These are phyloP conservation scores for Heteronetta atricapilla DNA, from an alignment of 2,113 vertebrate species.

Conservation along the genomic window DNA sequence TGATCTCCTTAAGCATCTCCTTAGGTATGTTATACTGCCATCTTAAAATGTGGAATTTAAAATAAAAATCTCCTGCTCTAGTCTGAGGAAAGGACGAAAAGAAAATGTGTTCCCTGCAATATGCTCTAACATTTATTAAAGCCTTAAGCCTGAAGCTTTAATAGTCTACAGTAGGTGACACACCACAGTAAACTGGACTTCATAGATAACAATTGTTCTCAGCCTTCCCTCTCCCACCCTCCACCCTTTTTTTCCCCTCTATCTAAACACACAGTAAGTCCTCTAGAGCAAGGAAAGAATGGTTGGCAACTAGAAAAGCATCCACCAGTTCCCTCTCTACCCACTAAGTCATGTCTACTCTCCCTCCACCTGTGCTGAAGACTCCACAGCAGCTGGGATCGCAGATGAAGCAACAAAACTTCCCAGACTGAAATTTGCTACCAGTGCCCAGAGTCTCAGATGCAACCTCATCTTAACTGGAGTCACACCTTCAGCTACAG, in stretches of 20 bases:
- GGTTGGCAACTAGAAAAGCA: background rate
- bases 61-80: background rate
- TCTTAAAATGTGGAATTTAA: background rate
- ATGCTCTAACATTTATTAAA: background rate
- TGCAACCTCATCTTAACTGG: background rate
- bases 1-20: background rate
- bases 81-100: background rate
- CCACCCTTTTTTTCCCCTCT: background rate
- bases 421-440: background rate
- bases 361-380: background rate
- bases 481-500: background rate
- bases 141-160: background rate
- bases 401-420: background rate
- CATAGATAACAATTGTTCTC: background rate
- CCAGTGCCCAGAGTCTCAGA: background rate
- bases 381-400: background rate
- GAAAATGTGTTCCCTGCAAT: background rate
- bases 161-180: background rate
- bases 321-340: background rate
- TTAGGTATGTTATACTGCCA: background rate
- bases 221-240: background rate
- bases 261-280: background rate
- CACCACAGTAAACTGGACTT: background rate
- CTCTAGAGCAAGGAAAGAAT: background rate
- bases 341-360: background rate